Conservation (phyloP, 2,113 vertebrate genomes). For the Brachyhypopomus gauderio region DNA sequence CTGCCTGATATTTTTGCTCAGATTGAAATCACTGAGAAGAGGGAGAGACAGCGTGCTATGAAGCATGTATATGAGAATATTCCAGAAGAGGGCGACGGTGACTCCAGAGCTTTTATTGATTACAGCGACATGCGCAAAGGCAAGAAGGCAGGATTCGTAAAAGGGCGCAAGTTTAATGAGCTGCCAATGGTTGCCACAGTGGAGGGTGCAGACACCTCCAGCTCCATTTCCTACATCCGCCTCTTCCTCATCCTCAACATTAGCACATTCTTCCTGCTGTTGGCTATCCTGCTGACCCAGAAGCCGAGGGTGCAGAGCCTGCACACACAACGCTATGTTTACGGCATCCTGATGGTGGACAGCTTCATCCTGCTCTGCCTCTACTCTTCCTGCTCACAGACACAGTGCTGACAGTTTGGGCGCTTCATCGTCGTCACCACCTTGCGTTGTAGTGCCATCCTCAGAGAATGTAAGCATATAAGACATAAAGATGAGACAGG, state of each 20-base stretch:
- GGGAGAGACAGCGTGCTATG: conserved; percentile 83
- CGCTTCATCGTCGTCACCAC: too few species aligned
- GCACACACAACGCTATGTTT: conserved; percentile 89
- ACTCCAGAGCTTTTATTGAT: conserved; percentile 88
- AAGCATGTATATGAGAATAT: conserved; percentile 83
- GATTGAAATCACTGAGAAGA: conserved; percentile 90
- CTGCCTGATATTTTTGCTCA: conserved; percentile 93
- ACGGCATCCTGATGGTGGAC: conserved; percentile 87
- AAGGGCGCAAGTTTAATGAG: conserved; percentile 76
- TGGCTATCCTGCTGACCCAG: conserved; percentile 87
- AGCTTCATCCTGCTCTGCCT: conserved; percentile 92
- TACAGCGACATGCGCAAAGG: conserved; percentile 83
- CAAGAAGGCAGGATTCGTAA: conserved; percentile 68
- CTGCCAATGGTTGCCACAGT: conserved; percentile 72
- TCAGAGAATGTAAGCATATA: too few species aligned
- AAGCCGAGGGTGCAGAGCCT: conserved; percentile 87
- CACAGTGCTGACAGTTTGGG: conserved; percentile 79
- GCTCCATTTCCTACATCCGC: conserved; percentile 85
- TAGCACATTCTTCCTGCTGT: conserved; percentile 90
- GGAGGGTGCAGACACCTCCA: conserved; percentile 70
- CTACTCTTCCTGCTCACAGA: conserved; percentile 91
- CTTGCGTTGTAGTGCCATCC: too few species aligned
- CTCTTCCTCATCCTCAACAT: conserved; percentile 94
- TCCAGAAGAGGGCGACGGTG: conserved; percentile 83
- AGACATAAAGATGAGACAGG: too few species aligned